These are phyloP conservation scores for Sylvietta virens DNA, from an alignment of 2,113 vertebrate genomes.

Conservation along the genomic window DNA sequence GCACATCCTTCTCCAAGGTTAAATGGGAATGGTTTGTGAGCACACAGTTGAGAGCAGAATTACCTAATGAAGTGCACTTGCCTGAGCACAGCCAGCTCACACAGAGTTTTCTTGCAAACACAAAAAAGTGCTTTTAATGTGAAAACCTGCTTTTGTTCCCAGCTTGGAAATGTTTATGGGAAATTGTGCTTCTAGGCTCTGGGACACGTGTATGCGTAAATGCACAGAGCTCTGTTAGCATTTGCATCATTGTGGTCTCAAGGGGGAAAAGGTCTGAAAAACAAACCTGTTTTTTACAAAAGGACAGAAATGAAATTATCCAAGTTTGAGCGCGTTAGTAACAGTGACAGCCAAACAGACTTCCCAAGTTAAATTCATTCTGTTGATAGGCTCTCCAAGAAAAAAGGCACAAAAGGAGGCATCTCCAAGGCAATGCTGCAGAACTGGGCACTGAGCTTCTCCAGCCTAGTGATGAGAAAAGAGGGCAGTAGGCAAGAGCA, in stretches of 20 bases:
- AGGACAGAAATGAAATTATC: not conserved
- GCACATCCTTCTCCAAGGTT: not conserved
- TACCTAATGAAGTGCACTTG: conserved; percentile 33
- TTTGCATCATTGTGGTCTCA: not conserved
- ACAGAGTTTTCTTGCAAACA: not conserved
- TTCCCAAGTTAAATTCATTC: not conserved
- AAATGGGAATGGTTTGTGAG: not conserved
- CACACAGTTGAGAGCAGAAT: conserved; percentile 13
- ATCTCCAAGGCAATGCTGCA: not conserved
- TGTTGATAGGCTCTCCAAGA: not conserved
- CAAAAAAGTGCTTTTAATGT: conserved; percentile 7
- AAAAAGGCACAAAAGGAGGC: not conserved
- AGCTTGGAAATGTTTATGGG: not conserved
- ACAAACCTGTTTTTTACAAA: conserved; percentile 3
- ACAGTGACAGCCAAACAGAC: not conserved
- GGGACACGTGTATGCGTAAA: not conserved
- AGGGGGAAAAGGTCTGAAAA: conserved; percentile 1
- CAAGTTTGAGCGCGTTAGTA: not conserved
- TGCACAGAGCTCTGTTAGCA: not conserved
- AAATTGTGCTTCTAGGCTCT: conserved; percentile 7
- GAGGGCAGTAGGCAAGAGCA: not conserved
- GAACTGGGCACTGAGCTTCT: not conserved
- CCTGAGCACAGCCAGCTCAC: not conserved
- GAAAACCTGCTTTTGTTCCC: conserved; percentile 26
- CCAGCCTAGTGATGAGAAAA: not conserved